Conservation (phyloP, 1,140 invertebrate species). For the Drosophila ficusphila region DNA sequence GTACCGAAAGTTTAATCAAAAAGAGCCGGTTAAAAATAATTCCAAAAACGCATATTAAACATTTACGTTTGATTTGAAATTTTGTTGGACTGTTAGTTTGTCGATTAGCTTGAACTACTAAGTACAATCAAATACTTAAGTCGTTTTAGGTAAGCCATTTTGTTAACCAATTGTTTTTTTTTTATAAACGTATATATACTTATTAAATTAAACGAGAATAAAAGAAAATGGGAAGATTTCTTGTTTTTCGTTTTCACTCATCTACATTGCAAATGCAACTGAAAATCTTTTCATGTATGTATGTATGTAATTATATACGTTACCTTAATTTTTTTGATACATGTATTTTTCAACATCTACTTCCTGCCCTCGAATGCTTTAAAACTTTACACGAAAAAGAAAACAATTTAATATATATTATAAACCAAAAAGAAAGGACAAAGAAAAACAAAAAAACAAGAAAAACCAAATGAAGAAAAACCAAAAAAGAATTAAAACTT, state of each 20-base stretch:
- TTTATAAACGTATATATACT: slow-evolving; percentile 18
- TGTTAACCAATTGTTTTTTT: slow-evolving; percentile 40
- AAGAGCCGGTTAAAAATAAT: neutral
- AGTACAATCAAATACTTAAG: slow-evolving; percentile 51
- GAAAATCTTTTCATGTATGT: slow-evolving; percentile 49
- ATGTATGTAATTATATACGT: slow-evolving; percentile 68
- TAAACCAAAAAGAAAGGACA: slow-evolving; percentile 23
- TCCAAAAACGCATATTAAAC: slow-evolving; percentile 23
- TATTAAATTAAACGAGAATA: slow-evolving; percentile 10
- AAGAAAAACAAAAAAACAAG: slow-evolving; percentile 44
- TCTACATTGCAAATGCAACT: slow-evolving; percentile 38
- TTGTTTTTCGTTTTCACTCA: slow-evolving; percentile 33
- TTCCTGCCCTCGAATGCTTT: slow-evolving; percentile 81
- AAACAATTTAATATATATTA: slow-evolving; percentile 54
- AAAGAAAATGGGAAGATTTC: slow-evolving; percentile 26
- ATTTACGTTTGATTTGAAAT: slow-evolving; percentile 3
- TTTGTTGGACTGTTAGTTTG: slow-evolving; percentile 21
- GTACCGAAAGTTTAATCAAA: neutral
- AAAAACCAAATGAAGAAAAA: slow-evolving; percentile 35
- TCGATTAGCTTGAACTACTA: slow-evolving; percentile 38
- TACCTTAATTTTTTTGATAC: slow-evolving; percentile 76
- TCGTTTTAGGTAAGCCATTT: slow-evolving; percentile 30
- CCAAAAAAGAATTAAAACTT: slow-evolving; percentile 71
- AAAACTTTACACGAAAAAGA: slow-evolving; percentile 75
- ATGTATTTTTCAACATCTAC: slow-evolving; percentile 82